Conservation (phyloP, 2,113 vertebrate genomes). For the Turnix velox region DNA sequence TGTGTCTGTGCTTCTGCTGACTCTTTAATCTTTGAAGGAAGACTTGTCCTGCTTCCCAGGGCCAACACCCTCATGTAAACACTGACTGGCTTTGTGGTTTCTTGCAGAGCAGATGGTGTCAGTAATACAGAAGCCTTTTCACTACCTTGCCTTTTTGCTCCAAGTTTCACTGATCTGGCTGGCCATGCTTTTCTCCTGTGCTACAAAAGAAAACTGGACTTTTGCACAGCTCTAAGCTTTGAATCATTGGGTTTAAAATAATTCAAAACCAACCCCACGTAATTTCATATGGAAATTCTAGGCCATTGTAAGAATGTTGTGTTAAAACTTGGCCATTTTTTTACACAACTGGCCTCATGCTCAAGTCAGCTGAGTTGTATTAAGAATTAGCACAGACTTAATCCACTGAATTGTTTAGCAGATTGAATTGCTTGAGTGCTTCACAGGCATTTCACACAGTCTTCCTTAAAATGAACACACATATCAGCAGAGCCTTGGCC, state of each 20-base stretch:
- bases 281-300: not conserved
- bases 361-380: constrained; percentile 16
- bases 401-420: not conserved
- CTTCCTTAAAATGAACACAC: not conserved
- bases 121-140: not conserved
- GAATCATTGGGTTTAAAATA: not conserved
- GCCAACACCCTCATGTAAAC: constrained; percentile 4
- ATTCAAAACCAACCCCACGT: not conserved
- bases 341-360: not conserved
- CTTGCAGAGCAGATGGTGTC: not conserved
- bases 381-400: constrained; percentile 9
- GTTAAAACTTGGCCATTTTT: not conserved
- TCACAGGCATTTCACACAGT: not conserved
- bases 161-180: not conserved
- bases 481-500: not conserved
- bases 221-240: not conserved
- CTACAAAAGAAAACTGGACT: not conserved
- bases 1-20: not conserved
- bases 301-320: not conserved
- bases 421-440: not conserved
- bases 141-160: not conserved
- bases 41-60: not conserved
- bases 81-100: not conserved
- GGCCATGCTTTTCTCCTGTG: not conserved
- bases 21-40: not conserved